Percentiles rank a stretch among this genome's conserved stretches.
phyloP scores from a whole-genome alignment of 2,888 invertebrate genomes.

The Coleophora deauratella region DNA sequence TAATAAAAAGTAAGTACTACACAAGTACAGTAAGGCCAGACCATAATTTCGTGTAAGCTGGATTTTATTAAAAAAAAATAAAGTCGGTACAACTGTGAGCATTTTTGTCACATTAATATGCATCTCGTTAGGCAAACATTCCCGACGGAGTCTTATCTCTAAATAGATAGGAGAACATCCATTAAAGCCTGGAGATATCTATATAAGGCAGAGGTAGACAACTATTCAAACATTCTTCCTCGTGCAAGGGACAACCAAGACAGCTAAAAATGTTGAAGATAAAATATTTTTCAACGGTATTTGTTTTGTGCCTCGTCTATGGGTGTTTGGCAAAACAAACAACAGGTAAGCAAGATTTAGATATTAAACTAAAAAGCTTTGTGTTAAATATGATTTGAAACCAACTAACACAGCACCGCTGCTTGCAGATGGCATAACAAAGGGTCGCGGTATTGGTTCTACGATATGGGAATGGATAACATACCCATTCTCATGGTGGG shows the following conservation, averaged over 20 bases:
- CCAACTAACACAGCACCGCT: slow-evolving; percentile 19
- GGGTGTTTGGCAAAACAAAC: slow-evolving; percentile 43
- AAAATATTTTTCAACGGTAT: slow-evolving; percentile 29
- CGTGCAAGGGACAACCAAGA: slow-evolving; percentile 21
- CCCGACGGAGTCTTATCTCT: slow-evolving; percentile 54
- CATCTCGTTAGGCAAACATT: slow-evolving; percentile 68
- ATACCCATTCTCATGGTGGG: slow-evolving; percentile 63
- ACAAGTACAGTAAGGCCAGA: no score
- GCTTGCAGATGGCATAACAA: slow-evolving; percentile 48
- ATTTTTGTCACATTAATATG: slow-evolving; percentile 37
- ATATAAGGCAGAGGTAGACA: slow-evolving; percentile 50
- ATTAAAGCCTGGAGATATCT: slow-evolving; percentile 23
- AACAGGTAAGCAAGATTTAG: slow-evolving; percentile 40
- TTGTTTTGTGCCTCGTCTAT: slow-evolving; percentile 35
- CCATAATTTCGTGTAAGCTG: no score
- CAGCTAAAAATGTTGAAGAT: slow-evolving; percentile 32
- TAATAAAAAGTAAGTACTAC: no score
- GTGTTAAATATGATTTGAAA: not conserved
- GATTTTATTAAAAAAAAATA: slow-evolving; percentile 17
- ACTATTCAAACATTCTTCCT: slow-evolving; percentile 50
- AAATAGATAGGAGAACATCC: slow-evolving; percentile 48
- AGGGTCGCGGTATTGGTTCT: slow-evolving; percentile 50
- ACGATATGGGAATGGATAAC: slow-evolving; percentile 63
- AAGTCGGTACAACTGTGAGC: slow-evolving; percentile 36
- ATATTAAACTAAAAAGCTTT: not conserved